Base-by-base conservation (phyloP, 2,113 vertebrate species). In the Gila orcuttii region DNA sequence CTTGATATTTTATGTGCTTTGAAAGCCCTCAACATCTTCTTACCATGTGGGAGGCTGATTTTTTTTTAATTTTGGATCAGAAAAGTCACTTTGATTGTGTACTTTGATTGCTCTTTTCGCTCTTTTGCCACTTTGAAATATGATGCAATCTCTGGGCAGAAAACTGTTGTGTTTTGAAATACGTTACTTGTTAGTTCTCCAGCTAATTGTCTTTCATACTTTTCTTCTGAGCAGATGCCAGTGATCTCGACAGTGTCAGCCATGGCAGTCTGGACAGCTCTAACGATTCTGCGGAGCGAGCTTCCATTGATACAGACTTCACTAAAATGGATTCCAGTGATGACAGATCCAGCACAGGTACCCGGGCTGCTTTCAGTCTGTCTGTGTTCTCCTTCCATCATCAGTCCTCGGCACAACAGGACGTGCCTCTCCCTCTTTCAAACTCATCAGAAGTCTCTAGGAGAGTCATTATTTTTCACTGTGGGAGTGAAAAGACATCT, bases 261-360 rank as follows among this genome's bases (percentile, higher is more conserved):
- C 95, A 96, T 77, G 96, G 95, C 90, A 97, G 96, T 92, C 90
- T 96, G 93, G 96, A 97, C 93, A 97, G 96, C 80, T 91, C 93
- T 88, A 95, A 95, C 90, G 96, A 96, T 92, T 93, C 94, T 59
- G 93, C 92, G 60, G 96, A 97, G 87, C 95, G 94, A 87, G 93
- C 92, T 33, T 94, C 95, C 84, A 95, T 96, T 87, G 95, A 94
- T 91, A 92, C 93, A 0, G 96, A 96, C 93, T 95, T 96, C 92
- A 94, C 94, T 86, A 96, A 93, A 94, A 94, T 96, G 89, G 96
- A 95, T 92, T 95, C 95, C 86, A 94, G 96, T 68, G 96, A 97
- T 88, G 96, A 97, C 92, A 94, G 96, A 93, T 95, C 94, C 78
- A 97, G 96, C 90, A 96, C 96, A 96, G 96, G 96, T 97, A 89